Base-by-base conservation (phyloP, 1,140 invertebrate species). In the Drosophila teissieri region DNA sequence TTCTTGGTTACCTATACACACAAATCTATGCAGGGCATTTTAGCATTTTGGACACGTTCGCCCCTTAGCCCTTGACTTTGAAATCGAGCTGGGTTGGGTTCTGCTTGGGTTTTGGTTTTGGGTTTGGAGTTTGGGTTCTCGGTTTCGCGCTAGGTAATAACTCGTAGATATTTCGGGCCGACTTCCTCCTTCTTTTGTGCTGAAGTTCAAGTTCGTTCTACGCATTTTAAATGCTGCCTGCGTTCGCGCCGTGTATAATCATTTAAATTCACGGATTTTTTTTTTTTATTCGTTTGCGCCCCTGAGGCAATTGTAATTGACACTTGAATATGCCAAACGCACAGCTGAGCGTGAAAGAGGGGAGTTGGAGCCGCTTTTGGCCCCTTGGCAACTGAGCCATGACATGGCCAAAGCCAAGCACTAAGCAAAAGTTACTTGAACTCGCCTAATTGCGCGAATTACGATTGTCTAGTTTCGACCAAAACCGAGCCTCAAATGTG, bases 151-250 rank as follows among this genome's bases (percentile, higher is more conserved):
- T 68, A 67, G 63, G 42, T 69, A 67, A 55, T 39, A 53, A 51
- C 27, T 61, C 11, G n/a, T 17, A 19, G 31, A 61, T 61, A 54
- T 44, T 67, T 68, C 37, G 17, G 36, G 51, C 15, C 49, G 42
- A 64, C 73, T 89, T 83, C 83, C 79, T 80, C 19, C 63, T 74
- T 69, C 44, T 70, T 70, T 70, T 69, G 64, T 61, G 54, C 46
- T 74, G 73, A 89, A 89, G 84, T 89, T 89, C 84, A 89, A 89
- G 84, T 84, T 89, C 80, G 81, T 49, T 84, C 78, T 61, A 83
- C 73, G 80, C 76, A 83, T 80, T 88, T 88, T 69, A 82, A 73
- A 79, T 83, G 58, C 76, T 67, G 61, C 64, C 69, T 65, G 49
- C 56, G 69, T 52, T 78, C 31, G 58, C 58, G n/a, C 24, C 24